Percentiles rank a stretch among this genome's conserved stretches.
phyloP scores from a whole-genome alignment of 2,113 vertebrate genomes.

The Suncus etruscus region DNA sequence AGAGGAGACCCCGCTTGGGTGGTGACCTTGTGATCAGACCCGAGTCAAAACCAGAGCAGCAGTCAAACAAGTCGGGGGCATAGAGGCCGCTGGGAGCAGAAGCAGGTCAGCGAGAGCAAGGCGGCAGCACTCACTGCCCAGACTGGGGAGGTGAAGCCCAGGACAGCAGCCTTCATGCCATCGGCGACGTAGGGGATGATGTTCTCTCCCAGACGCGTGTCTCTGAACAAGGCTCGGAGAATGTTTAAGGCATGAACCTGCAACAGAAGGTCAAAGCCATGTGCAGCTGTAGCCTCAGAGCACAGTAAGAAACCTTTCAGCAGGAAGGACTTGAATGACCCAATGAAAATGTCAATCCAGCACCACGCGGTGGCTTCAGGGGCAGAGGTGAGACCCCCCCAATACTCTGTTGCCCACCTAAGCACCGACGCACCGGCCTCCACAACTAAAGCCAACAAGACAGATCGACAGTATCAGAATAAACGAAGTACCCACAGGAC shows the following conservation, averaged over 20 bases:
- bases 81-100: background rate
- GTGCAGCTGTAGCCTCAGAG: too few relatives aligned
- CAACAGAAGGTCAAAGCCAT: constrained; percentile 24
- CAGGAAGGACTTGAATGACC: constrained; percentile 18
- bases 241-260: constrained; percentile 98
- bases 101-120: constrained; percentile 41
- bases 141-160: constrained; percentile 95
- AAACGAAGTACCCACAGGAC: too few relatives aligned
- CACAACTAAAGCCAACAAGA: too few relatives aligned
- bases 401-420: too few relatives aligned
- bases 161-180: constrained; percentile 93
- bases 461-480: too few relatives aligned
- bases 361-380: too few relatives aligned
- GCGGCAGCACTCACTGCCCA: constrained; percentile 94
- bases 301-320: background rate
- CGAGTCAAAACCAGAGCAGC: too few relatives aligned
- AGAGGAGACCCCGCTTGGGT: too few relatives aligned
- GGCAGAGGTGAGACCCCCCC: too few relatives aligned
- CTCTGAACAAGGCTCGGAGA: constrained; percentile 95
- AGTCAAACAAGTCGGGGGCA: too few relatives aligned
- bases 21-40: too few relatives aligned
- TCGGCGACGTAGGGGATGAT: constrained; percentile 95
- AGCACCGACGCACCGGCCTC: too few relatives aligned
- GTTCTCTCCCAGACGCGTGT: constrained; percentile 96
- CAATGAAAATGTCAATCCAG: background rate